A percentile compares a stretch with the other conserved stretches of the same genome.
phyloP scores from a whole-genome alignment of 2,888 invertebrate genomes.

The Leptarthrus brevirostris region DNA sequence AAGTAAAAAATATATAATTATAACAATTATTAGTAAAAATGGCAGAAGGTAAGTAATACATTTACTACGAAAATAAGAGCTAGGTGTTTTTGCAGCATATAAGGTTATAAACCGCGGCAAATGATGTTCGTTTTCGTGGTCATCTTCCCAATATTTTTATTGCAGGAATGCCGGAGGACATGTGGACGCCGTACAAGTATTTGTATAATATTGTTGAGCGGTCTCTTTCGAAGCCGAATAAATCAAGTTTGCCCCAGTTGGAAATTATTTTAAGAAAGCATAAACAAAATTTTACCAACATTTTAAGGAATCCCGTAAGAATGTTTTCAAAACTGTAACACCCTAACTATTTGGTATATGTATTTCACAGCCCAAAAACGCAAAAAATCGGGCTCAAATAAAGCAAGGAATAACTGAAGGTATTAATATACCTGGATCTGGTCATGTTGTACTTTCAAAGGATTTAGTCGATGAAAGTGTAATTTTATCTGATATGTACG shows the following conservation, averaged over 20 bases:
- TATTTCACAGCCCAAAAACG: conserved; percentile 76
- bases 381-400: conserved; percentile 82
- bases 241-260: conserved; percentile 71
- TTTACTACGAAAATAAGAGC: too few species aligned
- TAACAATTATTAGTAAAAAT: background rate
- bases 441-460: conserved; percentile 80
- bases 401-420: conserved; percentile 83
- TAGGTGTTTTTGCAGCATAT: too few species aligned
- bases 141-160: too few species aligned
- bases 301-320: conserved; percentile 88
- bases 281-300: conserved; percentile 85
- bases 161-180: conserved; percentile 71
- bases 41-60: background rate
- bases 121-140: too few species aligned
- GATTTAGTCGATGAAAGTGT: conserved; percentile 91
- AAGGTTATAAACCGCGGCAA: too few species aligned
- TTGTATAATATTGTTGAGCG: conserved; percentile 77
- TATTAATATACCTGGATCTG: conserved; percentile 78
- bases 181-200: conserved; percentile 88
- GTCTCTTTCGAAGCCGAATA: conserved; percentile 73
- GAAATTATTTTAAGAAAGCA: conserved; percentile 82
- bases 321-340: too few species aligned
- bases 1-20: background rate
- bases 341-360: background rate
- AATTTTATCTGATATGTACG: conserved; percentile 95